Conservation (phyloP, 2,888 invertebrate species). For the Bedellia somnulentella region DNA sequence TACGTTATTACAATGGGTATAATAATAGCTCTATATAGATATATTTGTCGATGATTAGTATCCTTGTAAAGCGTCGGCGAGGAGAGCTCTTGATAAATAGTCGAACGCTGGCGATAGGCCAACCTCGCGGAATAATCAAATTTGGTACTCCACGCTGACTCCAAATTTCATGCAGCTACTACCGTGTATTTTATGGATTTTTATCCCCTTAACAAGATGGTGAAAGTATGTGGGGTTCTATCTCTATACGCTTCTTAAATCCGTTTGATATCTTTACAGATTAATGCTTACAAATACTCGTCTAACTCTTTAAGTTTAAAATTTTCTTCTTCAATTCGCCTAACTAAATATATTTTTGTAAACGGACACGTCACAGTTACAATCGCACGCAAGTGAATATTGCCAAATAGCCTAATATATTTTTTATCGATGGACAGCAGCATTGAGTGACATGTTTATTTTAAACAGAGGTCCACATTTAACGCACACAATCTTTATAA, state of each 20-base stretch:
- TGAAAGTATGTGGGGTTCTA: too few relatives aligned
- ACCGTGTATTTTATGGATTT: conserved; percentile 56
- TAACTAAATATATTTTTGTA: too few relatives aligned
- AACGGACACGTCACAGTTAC: too few relatives aligned
- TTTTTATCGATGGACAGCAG: too few relatives aligned
- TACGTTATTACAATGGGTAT: too few relatives aligned
- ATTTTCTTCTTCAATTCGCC: too few relatives aligned
- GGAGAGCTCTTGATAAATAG: conserved; percentile 53
- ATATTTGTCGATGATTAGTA: conserved; percentile 45
- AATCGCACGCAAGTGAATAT: too few relatives aligned
- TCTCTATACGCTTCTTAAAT: too few relatives aligned
- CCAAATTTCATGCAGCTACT: conserved; percentile 27
- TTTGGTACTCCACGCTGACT: conserved; percentile 38
- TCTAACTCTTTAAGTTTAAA: too few relatives aligned
- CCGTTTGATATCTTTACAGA: too few relatives aligned
- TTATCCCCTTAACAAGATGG: conserved; percentile 53
- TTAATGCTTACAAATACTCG: too few relatives aligned
- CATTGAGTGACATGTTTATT: conserved; percentile 26
- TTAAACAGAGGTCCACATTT: conserved; percentile 22
- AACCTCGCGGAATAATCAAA: conserved; percentile 60
- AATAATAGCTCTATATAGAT: conserved; percentile 23
- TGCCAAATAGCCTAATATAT: too few relatives aligned
- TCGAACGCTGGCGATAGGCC: conserved; percentile 54
- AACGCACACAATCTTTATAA: conserved; percentile 54
- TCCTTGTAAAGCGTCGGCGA: conserved; percentile 49